phyloP scores from a whole-genome alignment of 2,113 vertebrate genomes.

The Crotalus horridus region DNA sequence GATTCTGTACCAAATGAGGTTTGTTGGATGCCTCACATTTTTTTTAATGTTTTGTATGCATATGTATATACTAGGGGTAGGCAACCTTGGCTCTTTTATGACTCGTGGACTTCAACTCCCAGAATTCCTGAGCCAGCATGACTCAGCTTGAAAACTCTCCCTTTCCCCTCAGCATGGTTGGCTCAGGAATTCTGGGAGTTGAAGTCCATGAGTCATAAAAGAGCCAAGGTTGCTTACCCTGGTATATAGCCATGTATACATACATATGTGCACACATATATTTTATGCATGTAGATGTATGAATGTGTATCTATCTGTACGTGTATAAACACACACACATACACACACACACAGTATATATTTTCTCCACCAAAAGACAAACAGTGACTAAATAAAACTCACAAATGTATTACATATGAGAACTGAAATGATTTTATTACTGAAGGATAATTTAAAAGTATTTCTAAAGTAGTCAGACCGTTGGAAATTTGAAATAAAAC shows the following conservation, averaged over 20 bases:
- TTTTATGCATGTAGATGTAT: neutral
- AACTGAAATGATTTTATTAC: neutral
- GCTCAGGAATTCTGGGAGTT: too few species aligned
- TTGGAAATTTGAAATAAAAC: neutral
- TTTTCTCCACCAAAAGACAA: neutral
- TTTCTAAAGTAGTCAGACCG: neutral
- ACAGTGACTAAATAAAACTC: neutral
- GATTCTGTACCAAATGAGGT: neutral
- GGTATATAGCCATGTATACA: neutral
- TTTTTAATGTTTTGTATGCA: neutral
- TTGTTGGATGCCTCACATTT: neutral
- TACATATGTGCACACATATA: neutral
- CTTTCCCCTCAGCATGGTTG: too few species aligned
- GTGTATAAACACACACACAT: neutral
- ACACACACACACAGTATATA: neutral
- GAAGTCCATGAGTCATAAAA: too few species aligned
- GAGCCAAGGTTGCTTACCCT: too few species aligned
- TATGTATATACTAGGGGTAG: neutral
- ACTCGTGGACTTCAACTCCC: too few species aligned
- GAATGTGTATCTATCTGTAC: neutral
- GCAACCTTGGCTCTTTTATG: too few species aligned
- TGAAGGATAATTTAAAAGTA: neutral
- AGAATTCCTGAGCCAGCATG: too few species aligned
- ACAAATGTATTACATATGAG: neutral
- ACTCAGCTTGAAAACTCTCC: too few species aligned